A percentile compares a stretch with the other conserved stretches of the same genome.
phyloP scores from a whole-genome alignment of 2,797 vertebrate species.

The Macropus fuliginosus region DNA sequence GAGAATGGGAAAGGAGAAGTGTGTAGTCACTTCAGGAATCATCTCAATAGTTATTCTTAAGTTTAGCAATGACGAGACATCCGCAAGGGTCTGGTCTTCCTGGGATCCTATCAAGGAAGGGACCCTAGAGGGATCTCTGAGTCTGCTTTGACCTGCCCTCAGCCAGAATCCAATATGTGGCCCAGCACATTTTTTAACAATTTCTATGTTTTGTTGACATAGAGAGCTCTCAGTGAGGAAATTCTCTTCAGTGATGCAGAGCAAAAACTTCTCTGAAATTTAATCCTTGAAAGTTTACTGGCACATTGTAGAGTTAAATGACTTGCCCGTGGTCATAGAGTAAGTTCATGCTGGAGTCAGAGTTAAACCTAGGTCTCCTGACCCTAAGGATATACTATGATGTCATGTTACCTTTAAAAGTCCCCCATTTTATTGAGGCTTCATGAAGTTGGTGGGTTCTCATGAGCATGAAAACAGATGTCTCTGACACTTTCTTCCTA shows the following conservation, averaged over 20 bases:
- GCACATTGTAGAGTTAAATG: neutral
- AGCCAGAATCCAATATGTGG: neutral
- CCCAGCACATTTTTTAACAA: neutral
- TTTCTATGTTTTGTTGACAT: neutral
- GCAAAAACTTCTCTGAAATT: neutral
- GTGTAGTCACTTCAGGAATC: neutral
- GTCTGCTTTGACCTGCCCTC: neutral
- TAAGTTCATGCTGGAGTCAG: neutral
- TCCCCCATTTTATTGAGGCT: neutral
- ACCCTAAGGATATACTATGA: neutral
- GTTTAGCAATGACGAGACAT: neutral
- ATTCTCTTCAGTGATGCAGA: neutral
- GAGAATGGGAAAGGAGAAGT: neutral
- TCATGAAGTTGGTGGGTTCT: neutral
- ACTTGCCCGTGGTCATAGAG: neutral
- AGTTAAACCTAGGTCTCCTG: neutral
- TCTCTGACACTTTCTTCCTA: neutral
- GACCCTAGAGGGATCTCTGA: neutral
- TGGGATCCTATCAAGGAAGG: neutral
- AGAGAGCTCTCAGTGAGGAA: neutral
- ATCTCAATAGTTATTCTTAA: neutral
- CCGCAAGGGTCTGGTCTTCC: neutral
- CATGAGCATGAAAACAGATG: neutral
- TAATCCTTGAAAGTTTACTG: neutral
- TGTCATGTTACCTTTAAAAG: neutral